Base-by-base conservation (phyloP, 2,113 vertebrate genomes). In the Dasyornis broadbenti region DNA sequence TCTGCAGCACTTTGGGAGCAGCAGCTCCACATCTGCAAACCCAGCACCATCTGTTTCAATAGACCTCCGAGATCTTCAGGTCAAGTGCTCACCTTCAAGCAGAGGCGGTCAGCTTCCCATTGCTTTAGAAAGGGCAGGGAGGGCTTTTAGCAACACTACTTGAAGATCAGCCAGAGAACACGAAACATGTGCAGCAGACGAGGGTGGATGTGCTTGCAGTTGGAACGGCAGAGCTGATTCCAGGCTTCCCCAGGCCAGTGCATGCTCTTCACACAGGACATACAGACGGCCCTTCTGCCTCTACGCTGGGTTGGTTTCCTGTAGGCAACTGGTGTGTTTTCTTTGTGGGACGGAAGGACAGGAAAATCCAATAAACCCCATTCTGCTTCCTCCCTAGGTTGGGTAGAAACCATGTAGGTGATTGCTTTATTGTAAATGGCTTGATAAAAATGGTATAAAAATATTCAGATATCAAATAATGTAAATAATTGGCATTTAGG, bases 171-270 rank as follows among this genome's bases (percentile, higher is more conserved):
- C 18, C 53, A 31, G 66, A 31, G 78, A 94, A 24, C 18, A 37
- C 37, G 52, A 86, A 53, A 65, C 11, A 35, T n/a, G 42, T 7
- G 2, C 30, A 30, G 50, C 57, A 65, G 24, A 13, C 1, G 2
- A 44, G 14, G 53, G n/a, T 33, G 61, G 59, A n/a, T 0, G 0
- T 2, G 10, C 35, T 27, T 0, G 0, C n/a, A n/a, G 53, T 47
- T 40, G 11, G n/a, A 69, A 45, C 0, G 3, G 65, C 78, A 65
- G 57, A 65, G 53, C 15, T 37, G 70, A 44, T 31, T 8, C 22
- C 63, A 37, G 63, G 10, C 23, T 76, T 56, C 11, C 44, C 57
- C 44, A 28, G 60, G 39, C 24, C 4, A 2, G 17, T 0, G 14
- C 44, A 11, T 0, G 0, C 15, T 78, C 65, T 11, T 56, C 39